Base-by-base conservation (phyloP, 2,113 vertebrate species). In the Varanus salvator region DNA sequence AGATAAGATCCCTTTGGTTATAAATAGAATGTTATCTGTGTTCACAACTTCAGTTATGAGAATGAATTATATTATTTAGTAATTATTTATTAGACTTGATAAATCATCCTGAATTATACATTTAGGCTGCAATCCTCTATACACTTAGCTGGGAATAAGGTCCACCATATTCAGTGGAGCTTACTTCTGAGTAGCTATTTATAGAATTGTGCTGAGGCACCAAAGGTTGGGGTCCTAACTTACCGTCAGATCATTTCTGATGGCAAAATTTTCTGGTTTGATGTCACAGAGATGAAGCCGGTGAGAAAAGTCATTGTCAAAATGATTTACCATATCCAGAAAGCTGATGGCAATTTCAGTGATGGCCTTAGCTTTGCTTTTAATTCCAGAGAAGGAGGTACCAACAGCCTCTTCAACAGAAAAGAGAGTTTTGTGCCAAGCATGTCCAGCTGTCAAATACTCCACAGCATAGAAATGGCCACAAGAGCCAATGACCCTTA, bases 401-500 rank as follows among this genome's bases (percentile, higher is more conserved):
- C 94, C 71, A 0, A 92, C 66, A 38, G 96, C 76, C 0, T 97
- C 96, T 21, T 98, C 98, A 95, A 99, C 94, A 0, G 98, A 98
- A 94, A 99, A 99, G 87, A 99, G 97, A 75, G 98, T 98, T 93
- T 97, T 97, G 96, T 98, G 98, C 97, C 97, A 98, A 60, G 98
- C 96, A 14, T 98, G 98, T 86, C 99, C 99, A 0, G 98, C 98
- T 0, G 98, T 98, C 94, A 99, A 97, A 92, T 97, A 98, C 96
- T 99, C 99, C 91, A 99, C 98, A 0, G 98, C 98, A 8, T 99
- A 99, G 90, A 99, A 99, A 84, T 99, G 99, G 83, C 99, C 99
- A 27, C 99, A 99, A 92, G 99, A 99, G 80, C 99, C 99, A 94
- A 99, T 91, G 68, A 99, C 98, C 23, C 97, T 98, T 84, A 97